phyloP scores from a whole-genome alignment of 1,140 invertebrate genomes.

The Drosophila ananassae region DNA sequence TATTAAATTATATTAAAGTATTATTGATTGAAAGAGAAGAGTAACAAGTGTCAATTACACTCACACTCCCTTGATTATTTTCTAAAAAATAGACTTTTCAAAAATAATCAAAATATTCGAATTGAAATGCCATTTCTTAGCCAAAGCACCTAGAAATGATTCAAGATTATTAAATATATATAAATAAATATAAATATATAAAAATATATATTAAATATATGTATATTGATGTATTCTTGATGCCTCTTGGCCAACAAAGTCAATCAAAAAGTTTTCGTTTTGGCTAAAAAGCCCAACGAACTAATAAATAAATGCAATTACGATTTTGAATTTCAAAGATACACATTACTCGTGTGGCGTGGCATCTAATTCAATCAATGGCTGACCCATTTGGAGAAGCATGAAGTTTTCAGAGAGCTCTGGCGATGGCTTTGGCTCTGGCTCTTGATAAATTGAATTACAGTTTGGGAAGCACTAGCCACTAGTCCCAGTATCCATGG shows the following conservation, averaged over 20 bases:
- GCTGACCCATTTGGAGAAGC: slow-evolving; percentile 16
- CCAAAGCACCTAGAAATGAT: background rate
- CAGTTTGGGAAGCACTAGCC: slow-evolving; percentile 33
- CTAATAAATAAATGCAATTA: slow-evolving; percentile 15
- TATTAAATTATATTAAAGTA: too few relatives aligned
- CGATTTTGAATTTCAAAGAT: background rate
- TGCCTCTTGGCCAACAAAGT: background rate
- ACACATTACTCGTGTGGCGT: background rate
- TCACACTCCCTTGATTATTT: too few relatives aligned
- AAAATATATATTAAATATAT: background rate
- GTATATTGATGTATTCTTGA: background rate
- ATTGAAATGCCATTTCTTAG: background rate
- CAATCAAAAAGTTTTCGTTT: background rate
- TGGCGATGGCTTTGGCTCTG: background rate
- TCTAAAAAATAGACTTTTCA: too few relatives aligned
- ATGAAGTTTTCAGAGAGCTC: background rate
- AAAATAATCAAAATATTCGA: background rate
- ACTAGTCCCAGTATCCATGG: slow-evolving; percentile 5
- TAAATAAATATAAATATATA: too few relatives aligned
- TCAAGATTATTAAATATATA: background rate
- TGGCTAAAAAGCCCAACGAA: background rate
- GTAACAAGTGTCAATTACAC: too few relatives aligned
- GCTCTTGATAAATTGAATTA: slow-evolving; percentile 17
- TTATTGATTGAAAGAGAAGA: too few relatives aligned
- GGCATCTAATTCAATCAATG: slow-evolving; percentile 30